phyloP scores from a whole-genome alignment of 2,888 invertebrate species.

The Diloba caeruleocephala region DNA sequence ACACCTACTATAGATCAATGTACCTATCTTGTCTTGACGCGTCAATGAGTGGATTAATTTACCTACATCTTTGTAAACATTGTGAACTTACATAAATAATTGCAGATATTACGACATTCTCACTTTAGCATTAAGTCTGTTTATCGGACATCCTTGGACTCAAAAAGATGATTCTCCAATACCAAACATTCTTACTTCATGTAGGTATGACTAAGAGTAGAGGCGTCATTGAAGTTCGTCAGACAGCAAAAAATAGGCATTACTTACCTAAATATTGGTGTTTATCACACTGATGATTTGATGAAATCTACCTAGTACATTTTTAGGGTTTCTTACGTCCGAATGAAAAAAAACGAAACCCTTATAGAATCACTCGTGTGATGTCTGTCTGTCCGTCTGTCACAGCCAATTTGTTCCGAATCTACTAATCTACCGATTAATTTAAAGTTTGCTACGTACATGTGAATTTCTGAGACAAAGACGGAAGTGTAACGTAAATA shows the following conservation, averaged over 20 bases:
- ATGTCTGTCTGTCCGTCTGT: too few relatives aligned
- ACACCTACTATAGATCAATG: constrained; percentile 59
- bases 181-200: constrained; percentile 14
- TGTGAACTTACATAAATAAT: constrained; percentile 17
- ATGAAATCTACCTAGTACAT: neutral
- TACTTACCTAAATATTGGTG: constrained; percentile 13
- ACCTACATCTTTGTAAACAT: constrained; percentile 45
- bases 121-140: constrained; percentile 1
- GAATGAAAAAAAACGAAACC: too few relatives aligned
- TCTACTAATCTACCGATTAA: too few relatives aligned
- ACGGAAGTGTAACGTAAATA: too few relatives aligned
- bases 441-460: too few relatives aligned
- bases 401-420: too few relatives aligned
- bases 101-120: constrained; percentile 14
- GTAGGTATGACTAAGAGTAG: constrained; percentile 44
- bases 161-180: constrained; percentile 20
- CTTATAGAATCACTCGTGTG: too few relatives aligned
- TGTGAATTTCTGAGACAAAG: too few relatives aligned
- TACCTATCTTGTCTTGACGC: constrained; percentile 38
- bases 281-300: neutral
- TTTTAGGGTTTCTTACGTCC: too few relatives aligned
- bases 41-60: constrained; percentile 42
- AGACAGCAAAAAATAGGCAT: constrained; percentile 45
- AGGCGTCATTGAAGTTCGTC: constrained; percentile 44
- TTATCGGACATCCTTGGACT: constrained; percentile 36